Conservation (phyloP, 2,113 vertebrate genomes). For the Eleginops maclovinus region DNA sequence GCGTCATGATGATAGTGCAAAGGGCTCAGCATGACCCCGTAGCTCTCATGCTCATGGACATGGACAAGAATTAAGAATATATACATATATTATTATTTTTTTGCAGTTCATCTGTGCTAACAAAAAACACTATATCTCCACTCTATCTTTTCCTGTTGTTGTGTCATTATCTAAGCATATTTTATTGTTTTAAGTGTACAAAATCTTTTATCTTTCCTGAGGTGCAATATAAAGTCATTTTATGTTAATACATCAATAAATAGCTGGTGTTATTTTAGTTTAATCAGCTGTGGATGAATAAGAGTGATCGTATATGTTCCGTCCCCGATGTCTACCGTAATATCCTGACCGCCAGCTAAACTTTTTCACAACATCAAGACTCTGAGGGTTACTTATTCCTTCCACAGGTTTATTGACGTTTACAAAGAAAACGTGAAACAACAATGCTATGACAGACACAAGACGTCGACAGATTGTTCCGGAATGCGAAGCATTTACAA, state of each 20-base stretch:
- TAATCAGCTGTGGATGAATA: background rate
- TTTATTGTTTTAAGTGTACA: background rate
- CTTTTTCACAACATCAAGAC: too few relatives aligned
- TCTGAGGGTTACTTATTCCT: too few relatives aligned
- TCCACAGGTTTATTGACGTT: too few relatives aligned
- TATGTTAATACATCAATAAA: background rate
- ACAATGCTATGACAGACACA: too few relatives aligned
- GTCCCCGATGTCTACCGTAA: too few relatives aligned
- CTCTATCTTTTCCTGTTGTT: background rate
- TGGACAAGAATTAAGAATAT: too few relatives aligned
- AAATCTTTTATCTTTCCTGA: too few relatives aligned
- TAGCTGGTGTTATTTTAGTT: background rate
- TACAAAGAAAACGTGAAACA: too few relatives aligned
- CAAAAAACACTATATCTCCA: background rate
- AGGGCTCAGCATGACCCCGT: background rate
- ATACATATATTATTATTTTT: background rate
- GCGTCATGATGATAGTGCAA: background rate
- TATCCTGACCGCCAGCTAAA: too few relatives aligned
- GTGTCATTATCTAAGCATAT: background rate
- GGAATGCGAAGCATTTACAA: too few relatives aligned
- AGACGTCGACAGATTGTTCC: too few relatives aligned
- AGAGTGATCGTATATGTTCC: background rate
- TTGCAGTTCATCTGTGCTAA: background rate
- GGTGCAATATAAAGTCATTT: background rate
- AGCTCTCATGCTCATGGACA: slow-evolving; percentile 4